Conservation (phyloP, 2,797 vertebrate genomes). For the Mionectes olivaceus region DNA sequence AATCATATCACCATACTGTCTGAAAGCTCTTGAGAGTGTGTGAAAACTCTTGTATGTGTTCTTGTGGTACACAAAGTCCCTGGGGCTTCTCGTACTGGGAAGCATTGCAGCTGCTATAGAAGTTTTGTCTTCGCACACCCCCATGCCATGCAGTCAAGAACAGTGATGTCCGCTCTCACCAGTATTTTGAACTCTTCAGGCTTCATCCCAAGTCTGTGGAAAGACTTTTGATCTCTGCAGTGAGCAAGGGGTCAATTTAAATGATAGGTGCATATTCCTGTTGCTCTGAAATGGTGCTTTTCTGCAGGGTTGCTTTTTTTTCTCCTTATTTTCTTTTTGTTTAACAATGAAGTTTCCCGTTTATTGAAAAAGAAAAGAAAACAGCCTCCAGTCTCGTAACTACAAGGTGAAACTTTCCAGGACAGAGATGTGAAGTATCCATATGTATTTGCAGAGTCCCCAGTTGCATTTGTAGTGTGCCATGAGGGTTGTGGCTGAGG, state of each 20-base stretch:
- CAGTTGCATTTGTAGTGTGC: not conserved
- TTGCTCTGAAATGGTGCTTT: not conserved
- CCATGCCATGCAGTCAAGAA: not conserved
- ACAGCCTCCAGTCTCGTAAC: not conserved
- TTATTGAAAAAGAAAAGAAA: not conserved
- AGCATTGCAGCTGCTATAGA: accelerated
- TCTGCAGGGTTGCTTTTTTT: not conserved
- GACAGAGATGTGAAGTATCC: not conserved
- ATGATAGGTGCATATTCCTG: not conserved
- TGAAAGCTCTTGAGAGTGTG: not conserved
- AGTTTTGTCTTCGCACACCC: not conserved
- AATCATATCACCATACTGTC: not conserved
- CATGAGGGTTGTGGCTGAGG: not conserved
- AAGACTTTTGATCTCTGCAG: not conserved
- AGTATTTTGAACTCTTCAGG: not conserved
- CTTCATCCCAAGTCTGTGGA: not conserved
- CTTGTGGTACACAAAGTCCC: not conserved
- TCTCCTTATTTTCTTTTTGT: not conserved
- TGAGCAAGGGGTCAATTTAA: not conserved
- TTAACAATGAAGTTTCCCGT: not conserved
- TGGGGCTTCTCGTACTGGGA: not conserved
- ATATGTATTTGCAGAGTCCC: not conserved
- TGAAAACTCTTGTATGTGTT: not conserved
- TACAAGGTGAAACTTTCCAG: not conserved
- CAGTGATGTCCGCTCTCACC: not conserved